Conservation (phyloP, 1,140 invertebrate species). For the Drosophila aff. region DNA sequence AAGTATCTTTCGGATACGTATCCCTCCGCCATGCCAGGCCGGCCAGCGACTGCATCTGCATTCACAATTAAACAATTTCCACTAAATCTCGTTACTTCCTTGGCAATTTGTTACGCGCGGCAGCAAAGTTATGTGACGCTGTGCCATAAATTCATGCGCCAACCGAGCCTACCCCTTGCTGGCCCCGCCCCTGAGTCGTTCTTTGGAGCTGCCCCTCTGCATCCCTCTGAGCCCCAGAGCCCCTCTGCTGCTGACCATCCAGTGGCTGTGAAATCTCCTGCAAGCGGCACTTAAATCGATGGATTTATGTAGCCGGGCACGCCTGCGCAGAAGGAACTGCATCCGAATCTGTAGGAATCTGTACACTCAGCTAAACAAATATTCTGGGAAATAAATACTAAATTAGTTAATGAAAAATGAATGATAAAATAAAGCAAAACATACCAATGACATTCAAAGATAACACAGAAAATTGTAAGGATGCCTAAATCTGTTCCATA, state of each 20-base stretch:
- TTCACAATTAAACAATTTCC: conserved; percentile 85
- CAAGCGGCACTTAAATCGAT: conserved; percentile 80
- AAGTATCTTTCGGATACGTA: conserved; percentile 55
- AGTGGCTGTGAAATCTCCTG: conserved; percentile 67
- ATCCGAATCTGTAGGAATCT: conserved; percentile 25
- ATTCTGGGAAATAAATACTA: not conserved
- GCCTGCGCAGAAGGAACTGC: conserved; percentile 63
- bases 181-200: conserved; percentile 11
- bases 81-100: conserved; percentile 85
- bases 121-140: conserved; percentile 85
- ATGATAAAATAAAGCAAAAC: not conserved
- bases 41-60: conserved; percentile 70
- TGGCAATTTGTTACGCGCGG: conserved; percentile 85
- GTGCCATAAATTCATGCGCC: conserved; percentile 83
- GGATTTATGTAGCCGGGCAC: conserved; percentile 77
- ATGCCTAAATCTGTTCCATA: not conserved
- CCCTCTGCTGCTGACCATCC: conserved; percentile 6
- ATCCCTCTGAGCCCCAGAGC: not conserved
- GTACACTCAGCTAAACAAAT: not conserved
- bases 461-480: not conserved
- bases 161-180: conserved; percentile 55
- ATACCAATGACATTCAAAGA: too few relatives aligned
- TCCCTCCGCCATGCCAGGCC: conserved; percentile 8
- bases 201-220: not conserved
- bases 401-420: not conserved